These are phyloP conservation scores for Sprattus sprattus DNA, from an alignment of 2,113 vertebrate genomes.

Conservation along the genomic window DNA sequence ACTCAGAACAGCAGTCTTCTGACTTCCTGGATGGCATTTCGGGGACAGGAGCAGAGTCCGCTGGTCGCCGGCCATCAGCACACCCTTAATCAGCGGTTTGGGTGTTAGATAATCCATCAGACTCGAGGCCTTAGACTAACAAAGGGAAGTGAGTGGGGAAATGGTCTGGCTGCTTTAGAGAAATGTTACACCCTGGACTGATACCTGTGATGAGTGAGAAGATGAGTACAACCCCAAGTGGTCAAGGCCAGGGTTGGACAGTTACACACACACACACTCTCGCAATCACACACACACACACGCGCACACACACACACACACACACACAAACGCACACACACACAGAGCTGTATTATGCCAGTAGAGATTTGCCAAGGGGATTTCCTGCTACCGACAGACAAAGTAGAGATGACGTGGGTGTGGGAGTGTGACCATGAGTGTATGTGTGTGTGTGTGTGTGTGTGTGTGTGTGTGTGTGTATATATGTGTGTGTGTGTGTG, in stretches of 20 bases:
- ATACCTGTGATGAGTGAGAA: slow-evolving; percentile 26
- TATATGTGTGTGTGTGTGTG: background rate
- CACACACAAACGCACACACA: background rate
- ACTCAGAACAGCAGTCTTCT: too few relatives aligned
- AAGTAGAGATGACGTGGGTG: too few relatives aligned
- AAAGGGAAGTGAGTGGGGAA: background rate
- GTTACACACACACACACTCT: background rate
- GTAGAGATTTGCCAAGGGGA: too few relatives aligned
- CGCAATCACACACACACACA: background rate
- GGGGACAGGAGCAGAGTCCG: too few relatives aligned
- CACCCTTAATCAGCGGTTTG: background rate
- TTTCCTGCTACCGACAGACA: too few relatives aligned
- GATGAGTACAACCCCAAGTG: slow-evolving; percentile 24
- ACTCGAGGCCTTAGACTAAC: background rate
- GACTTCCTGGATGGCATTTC: too few relatives aligned
- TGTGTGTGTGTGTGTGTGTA: too few relatives aligned
- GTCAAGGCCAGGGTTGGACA: slow-evolving; percentile 36
- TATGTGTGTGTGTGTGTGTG: too few relatives aligned
- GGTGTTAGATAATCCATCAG: background rate
- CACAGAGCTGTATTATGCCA: too few relatives aligned
- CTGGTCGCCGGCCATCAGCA: too few relatives aligned
- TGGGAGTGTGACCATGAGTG: too few relatives aligned
- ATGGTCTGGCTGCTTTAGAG: background rate
- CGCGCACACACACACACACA: slow-evolving; percentile 20
- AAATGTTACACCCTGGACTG: background rate